A percentile compares a stretch with the other conserved stretches of the same genome.
Conservation (phyloP, 2,888 invertebrate species). For the Abrostola triplasia region DNA sequence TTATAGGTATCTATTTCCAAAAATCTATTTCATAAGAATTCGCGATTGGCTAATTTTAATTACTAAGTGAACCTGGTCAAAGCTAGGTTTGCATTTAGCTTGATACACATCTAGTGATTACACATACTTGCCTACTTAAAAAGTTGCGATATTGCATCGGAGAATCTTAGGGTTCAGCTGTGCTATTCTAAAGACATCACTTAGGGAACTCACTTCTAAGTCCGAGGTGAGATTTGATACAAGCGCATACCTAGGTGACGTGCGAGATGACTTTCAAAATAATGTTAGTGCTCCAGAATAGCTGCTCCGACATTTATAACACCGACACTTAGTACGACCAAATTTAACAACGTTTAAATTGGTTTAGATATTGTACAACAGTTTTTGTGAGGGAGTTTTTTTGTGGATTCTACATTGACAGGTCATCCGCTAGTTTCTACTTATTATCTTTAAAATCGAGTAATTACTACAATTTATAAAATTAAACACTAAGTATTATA, state of each 20-base stretch:
- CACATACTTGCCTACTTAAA: constrained; percentile 6
- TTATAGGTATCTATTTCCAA: not conserved
- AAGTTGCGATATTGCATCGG: constrained; percentile 17
- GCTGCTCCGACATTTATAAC: not conserved
- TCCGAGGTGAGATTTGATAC: no score
- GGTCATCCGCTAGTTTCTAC: no score
- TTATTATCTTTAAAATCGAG: no score
- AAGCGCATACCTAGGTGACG: no score
- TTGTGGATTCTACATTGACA: no score
- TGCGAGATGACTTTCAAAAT: no score
- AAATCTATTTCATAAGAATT: constrained; percentile 7
- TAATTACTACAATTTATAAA: no score
- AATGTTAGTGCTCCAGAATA: no score
- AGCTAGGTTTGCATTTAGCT: constrained; percentile 24
- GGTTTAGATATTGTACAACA: not conserved
- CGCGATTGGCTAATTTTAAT: constrained; percentile 22
- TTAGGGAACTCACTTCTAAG: no score
- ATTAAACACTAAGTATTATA: no score
- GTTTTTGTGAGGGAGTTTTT: not conserved
- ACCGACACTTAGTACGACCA: not conserved
- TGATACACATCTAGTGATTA: constrained; percentile 34
- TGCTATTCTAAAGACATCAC: no score
- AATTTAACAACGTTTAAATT: not conserved
- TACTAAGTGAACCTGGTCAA: constrained; percentile 14
- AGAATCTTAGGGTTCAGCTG: constrained; percentile 18